phyloP scores from a whole-genome alignment of 1,140 invertebrate species.

The Hycleus phaleratus region DNA sequence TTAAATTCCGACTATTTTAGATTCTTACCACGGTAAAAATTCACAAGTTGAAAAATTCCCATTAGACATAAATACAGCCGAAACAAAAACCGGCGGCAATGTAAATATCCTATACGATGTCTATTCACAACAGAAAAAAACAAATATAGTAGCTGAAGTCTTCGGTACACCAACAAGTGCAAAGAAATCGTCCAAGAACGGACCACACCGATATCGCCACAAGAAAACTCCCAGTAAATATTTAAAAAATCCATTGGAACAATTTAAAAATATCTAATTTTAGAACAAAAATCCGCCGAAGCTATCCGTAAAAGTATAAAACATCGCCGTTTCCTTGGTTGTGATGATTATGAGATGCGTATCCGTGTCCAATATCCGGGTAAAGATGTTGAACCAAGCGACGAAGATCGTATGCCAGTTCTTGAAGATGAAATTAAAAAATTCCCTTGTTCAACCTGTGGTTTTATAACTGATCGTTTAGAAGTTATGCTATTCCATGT shows the following conservation, averaged over 20 bases:
- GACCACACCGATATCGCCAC: neutral
- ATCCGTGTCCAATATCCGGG: constrained; percentile 48
- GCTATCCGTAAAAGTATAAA: constrained; percentile 37
- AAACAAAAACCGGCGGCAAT: constrained; percentile 58
- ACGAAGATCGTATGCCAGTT: constrained; percentile 12
- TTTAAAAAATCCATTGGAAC: neutral
- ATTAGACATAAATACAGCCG: constrained; percentile 59
- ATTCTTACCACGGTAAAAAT: constrained; percentile 51
- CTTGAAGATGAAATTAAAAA: constrained; percentile 18
- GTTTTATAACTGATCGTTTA: constrained; percentile 54
- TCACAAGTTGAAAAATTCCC: constrained; percentile 68
- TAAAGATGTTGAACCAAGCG: constrained; percentile 23
- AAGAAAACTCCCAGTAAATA: neutral
- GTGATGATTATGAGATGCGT: constrained; percentile 55
- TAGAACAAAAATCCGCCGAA: neutral
- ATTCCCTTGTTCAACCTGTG: constrained; percentile 58
- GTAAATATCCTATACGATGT: constrained; percentile 54
- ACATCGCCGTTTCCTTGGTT: constrained; percentile 47
- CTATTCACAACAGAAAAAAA: constrained; percentile 49
- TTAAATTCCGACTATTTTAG: constrained; percentile 34
- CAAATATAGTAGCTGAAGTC: constrained; percentile 44
- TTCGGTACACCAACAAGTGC: constrained; percentile 43
- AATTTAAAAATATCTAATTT: too few relatives aligned
- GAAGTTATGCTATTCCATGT: constrained; percentile 64
- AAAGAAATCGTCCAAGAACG: constrained; percentile 33